A percentile compares a stretch with the other conserved stretches of the same genome.
phyloP scores from a whole-genome alignment of 2,797 vertebrate genomes.

The Poeciliopsis paucimaculata region DNA sequence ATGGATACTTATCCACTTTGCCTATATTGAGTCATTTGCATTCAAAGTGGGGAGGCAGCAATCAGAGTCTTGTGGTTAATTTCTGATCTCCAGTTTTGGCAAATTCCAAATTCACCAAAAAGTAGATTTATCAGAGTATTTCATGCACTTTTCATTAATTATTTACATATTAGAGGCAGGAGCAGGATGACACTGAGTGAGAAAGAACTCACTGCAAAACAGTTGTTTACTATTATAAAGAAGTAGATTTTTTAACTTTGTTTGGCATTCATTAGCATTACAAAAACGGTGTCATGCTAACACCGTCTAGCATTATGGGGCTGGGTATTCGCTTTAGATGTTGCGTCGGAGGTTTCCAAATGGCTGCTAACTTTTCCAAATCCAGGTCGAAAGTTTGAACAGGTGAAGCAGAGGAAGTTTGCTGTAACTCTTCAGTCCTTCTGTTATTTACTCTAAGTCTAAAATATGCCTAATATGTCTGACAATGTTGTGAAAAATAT shows the following conservation, averaged over 20 bases:
- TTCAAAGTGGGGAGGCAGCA: not conserved
- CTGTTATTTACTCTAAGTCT: not conserved
- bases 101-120: not conserved
- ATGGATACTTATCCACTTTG: slow-evolving; percentile 1
- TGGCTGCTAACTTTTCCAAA: not conserved
- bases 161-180: not conserved
- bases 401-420: not conserved
- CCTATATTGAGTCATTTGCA: slow-evolving; percentile 26
- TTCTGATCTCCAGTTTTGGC: not conserved
- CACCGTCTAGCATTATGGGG: no score
- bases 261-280: not conserved
- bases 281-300: not conserved
- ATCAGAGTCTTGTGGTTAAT: not conserved
- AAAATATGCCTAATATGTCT: no score
- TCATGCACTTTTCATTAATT: not conserved
- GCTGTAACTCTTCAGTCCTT: not conserved
- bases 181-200: not conserved
- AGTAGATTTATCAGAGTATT: not conserved
- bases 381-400: not conserved
- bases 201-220: not conserved
- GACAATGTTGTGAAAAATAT: not conserved
- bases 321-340: not conserved
- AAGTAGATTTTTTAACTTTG: not conserved
- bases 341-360: not conserved
- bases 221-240: not conserved